Evolutionary conservation across 2,797 vertebrate genomes (phyloP).

Genomic region (Rhinoraja longicauda): DNA sequence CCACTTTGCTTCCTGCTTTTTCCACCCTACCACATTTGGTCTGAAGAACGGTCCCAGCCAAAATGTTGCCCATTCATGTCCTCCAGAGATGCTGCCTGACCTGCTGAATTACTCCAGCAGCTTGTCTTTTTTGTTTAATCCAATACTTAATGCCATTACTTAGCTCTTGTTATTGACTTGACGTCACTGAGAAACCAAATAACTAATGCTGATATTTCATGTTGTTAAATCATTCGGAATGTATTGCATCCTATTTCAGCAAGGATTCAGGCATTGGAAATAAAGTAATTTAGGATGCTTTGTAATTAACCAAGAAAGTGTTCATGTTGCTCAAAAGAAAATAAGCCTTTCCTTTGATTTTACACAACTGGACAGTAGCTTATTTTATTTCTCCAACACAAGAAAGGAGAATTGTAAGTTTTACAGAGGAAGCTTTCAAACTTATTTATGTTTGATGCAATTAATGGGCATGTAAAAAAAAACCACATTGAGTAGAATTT

Average conservation of each 20-base stretch:
- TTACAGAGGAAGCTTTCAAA: background rate
- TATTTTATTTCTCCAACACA: background rate
- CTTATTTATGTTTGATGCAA: background rate
- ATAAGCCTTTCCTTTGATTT: too few species aligned
- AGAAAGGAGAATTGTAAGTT: background rate
- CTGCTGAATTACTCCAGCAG: too few species aligned
- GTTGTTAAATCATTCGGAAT: background rate
- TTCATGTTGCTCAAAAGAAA: background rate
- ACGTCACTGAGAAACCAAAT: background rate
- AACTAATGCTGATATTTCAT: background rate
- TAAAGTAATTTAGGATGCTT: background rate
- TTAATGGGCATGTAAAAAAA: background rate
- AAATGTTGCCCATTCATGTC: too few species aligned
- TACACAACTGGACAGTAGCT: background rate
- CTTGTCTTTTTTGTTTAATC: too few species aligned
- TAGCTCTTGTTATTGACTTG: background rate
- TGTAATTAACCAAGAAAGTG: background rate
- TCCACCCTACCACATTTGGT: too few species aligned
- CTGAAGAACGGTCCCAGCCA: too few species aligned
- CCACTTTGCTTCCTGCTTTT: too few species aligned
- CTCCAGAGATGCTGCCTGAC: too few species aligned
- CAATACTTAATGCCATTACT: background rate
- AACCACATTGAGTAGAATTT: background rate
- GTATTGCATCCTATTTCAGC: background rate
- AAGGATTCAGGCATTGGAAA: background rate